These are phyloP conservation scores for Pitta sordida DNA, from an alignment of 2,113 vertebrate species.

Conservation along the genomic window DNA sequence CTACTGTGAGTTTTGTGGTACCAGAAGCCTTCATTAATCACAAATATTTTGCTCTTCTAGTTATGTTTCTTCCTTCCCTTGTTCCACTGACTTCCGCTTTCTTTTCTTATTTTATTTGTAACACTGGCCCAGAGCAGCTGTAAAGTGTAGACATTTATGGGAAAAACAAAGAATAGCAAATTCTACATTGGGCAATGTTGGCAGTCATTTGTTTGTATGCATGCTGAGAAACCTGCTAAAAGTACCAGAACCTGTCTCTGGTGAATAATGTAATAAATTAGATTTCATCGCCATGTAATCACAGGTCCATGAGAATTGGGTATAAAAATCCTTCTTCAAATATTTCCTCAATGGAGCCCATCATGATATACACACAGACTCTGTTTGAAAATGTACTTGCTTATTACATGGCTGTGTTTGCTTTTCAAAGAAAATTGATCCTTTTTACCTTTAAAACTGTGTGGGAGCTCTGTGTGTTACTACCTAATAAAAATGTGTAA, in stretches of 20 bases:
- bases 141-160: slow-evolving; percentile 15
- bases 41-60: slow-evolving; percentile 2
- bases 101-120: slow-evolving; percentile 1
- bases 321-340: slow-evolving; percentile 15
- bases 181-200: neutral
- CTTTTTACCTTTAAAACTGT: neutral
- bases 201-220: slow-evolving; percentile 41
- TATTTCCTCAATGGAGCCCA: neutral
- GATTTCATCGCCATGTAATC: slow-evolving; percentile 15
- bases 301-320: neutral
- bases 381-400: neutral
- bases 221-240: slow-evolving; percentile 42
- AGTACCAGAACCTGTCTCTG: slow-evolving; percentile 8
- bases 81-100: neutral
- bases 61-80: neutral
- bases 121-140: neutral
- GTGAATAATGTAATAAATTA: slow-evolving; percentile 57
- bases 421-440: neutral
- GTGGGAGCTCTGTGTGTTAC: neutral
- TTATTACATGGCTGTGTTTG: neutral
- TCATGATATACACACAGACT: neutral
- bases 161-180: slow-evolving; percentile 17
- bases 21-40: slow-evolving; percentile 9
- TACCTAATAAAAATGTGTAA: slow-evolving; percentile 17
- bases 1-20: neutral